Evolutionary conservation across 2,888 invertebrate genomes (phyloP), one percentile per base, ranked within the genome.

Genomic region (Aradus depressus): DNA sequence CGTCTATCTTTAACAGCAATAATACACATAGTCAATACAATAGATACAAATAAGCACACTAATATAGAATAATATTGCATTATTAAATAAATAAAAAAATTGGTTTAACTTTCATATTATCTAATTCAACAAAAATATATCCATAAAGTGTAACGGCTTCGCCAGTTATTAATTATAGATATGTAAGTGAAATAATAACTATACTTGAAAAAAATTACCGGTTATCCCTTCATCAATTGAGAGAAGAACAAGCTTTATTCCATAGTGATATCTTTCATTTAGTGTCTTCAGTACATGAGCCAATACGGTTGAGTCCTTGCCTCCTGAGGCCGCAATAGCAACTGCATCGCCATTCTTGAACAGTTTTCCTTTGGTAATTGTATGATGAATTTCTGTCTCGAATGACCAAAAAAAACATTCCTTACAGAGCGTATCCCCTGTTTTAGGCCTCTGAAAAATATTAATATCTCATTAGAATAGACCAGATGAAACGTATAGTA

Each of bases 141-240:
- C n/a, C n/a, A n/a, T n/a, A n/a, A n/a, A n/a, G n/a, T n/a, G n/a
- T n/a, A n/a, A n/a, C n/a, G n/a, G n/a, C n/a, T n/a, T n/a, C n/a
- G n/a, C n/a, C n/a, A n/a, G n/a, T n/a, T n/a, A n/a, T n/a, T n/a
- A n/a, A n/a, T n/a, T n/a, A n/a, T n/a, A n/a, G n/a, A n/a, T n/a
- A n/a, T n/a, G n/a, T n/a, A n/a, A n/a, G n/a, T n/a, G n/a, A n/a
- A n/a, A n/a, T n/a, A n/a, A n/a, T n/a, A n/a, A n/a, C n/a, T n/a
- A n/a, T n/a, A n/a, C n/a, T n/a, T n/a, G n/a, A 25, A 31, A 31
- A n/a, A 37, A 37, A 35, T 52, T 68, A 64, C 82, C 85, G 57
- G 91, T 92, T 58, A 98, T 98, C 51, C 98, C 96, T 75, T 98
- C 98, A 67, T 99, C 98, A 58, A 99, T 92, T 0, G 97, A 98